These are phyloP conservation scores for Prostheceraeus crozeri DNA, from an alignment of 2,888 invertebrate genomes.

Conservation along the genomic window DNA sequence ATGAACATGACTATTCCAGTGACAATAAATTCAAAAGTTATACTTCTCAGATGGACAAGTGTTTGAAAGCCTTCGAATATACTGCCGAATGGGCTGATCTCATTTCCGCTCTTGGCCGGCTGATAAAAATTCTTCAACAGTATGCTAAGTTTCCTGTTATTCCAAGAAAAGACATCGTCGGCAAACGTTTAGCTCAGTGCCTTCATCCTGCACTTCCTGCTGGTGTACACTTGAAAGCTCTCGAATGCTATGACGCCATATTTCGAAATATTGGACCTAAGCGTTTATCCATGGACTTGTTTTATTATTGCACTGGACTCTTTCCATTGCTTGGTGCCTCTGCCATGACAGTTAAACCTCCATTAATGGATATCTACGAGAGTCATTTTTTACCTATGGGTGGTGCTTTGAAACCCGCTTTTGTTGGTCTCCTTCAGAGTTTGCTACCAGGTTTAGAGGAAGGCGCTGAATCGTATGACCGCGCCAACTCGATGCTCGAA, in stretches of 20 bases:
- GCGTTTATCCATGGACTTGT: constrained; percentile 69
- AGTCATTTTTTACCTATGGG: constrained; percentile 75
- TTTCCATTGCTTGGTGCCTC: constrained; percentile 81
- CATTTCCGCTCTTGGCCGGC: constrained; percentile 76
- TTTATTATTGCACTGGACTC: constrained; percentile 64
- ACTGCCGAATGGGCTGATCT: constrained; percentile 92
- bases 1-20: constrained; percentile 23
- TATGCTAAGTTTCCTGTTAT: constrained; percentile 76
- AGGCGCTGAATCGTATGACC: constrained; percentile 72
- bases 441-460: constrained; percentile 78
- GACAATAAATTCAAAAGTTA: constrained; percentile 32
- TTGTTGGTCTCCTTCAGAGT: constrained; percentile 74
- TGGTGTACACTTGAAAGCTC: constrained; percentile 79
- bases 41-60: constrained; percentile 26
- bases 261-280: constrained; percentile 78
- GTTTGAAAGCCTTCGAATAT: constrained; percentile 65
- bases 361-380: constrained; percentile 74
- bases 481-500: constrained; percentile 64
- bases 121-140: constrained; percentile 74
- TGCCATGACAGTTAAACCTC: constrained; percentile 78
- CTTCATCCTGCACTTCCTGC: constrained; percentile 83
- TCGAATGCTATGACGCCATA: constrained; percentile 82
- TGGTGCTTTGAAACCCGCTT: constrained; percentile 68
- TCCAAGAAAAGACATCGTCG: constrained; percentile 75
- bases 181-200: constrained; percentile 82